Evolutionary conservation across 2,888 invertebrate species (phyloP).

Genomic region (Sinopyrophorus schimmeli): DNA sequence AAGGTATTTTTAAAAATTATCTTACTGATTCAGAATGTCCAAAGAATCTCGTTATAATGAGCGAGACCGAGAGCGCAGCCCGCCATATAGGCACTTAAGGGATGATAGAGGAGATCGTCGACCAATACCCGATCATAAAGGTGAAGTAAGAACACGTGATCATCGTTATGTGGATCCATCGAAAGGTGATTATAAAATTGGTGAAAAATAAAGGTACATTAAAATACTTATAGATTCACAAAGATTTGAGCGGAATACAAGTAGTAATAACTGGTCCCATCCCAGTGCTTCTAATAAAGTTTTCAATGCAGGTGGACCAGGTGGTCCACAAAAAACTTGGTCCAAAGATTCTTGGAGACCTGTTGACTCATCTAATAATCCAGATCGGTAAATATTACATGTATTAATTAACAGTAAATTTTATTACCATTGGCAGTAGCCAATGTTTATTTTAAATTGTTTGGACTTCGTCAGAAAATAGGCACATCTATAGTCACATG

Average conservation of each 20-base stretch:
- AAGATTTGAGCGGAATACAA: constrained; percentile 41
- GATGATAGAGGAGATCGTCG: constrained; percentile 45
- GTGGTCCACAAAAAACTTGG: constrained; percentile 35
- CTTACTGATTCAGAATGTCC: constrained; percentile 19
- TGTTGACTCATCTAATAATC: constrained; percentile 25
- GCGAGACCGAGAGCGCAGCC: constrained; percentile 47
- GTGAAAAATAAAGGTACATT: constrained; percentile 5
- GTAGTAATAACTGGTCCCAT: constrained; percentile 36
- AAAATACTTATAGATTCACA: constrained; percentile 37
- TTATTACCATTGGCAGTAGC: no score
- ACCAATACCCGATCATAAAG: constrained; percentile 39
- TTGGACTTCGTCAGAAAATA: no score
- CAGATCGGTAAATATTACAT: constrained; percentile 33
- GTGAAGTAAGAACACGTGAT: constrained; percentile 43
- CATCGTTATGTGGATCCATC: constrained; percentile 53
- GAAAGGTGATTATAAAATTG: constrained; percentile 34
- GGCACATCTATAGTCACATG: no score
- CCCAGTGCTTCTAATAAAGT: constrained; percentile 32
- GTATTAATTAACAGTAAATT: not conserved
- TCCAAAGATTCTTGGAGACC: constrained; percentile 38
- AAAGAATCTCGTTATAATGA: constrained; percentile 45
- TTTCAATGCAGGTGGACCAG: constrained; percentile 26
- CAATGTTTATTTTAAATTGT: no score
- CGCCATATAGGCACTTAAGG: constrained; percentile 44
- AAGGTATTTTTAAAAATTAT: no score